Conservation (phyloP, 2,888 invertebrate genomes). For the Drosophila merina region DNA sequence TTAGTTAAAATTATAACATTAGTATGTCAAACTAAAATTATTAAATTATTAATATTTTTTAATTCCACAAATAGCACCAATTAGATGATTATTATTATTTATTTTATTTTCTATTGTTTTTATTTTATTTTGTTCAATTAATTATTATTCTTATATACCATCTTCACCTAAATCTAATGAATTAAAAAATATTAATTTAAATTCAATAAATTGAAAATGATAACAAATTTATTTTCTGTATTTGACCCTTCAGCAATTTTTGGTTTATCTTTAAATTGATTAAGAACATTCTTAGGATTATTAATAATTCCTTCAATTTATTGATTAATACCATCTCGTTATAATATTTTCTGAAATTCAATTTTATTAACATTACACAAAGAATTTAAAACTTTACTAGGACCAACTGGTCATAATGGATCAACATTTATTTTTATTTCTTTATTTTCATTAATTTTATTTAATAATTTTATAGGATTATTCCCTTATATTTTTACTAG, state of each 20-base stretch:
- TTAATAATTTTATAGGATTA: constrained; percentile 89
- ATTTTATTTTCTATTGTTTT: constrained; percentile 83
- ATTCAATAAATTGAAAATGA: constrained; percentile 72
- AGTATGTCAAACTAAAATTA: constrained; percentile 89
- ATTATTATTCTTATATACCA: constrained; percentile 85
- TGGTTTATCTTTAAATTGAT: constrained; percentile 86
- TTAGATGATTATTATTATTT: constrained; percentile 85
- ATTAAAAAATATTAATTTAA: constrained; percentile 82
- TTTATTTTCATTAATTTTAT: constrained; percentile 86
- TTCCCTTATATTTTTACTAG: constrained; percentile 90
- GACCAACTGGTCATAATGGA: constrained; percentile 84
- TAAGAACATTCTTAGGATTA: constrained; percentile 85
- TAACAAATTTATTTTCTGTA: constrained; percentile 81
- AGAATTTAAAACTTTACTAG: constrained; percentile 82
- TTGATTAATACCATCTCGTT: constrained; percentile 86
- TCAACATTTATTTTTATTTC: constrained; percentile 84
- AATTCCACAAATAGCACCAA: constrained; percentile 89
- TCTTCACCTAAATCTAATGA: constrained; percentile 74
- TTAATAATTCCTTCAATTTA: constrained; percentile 85
- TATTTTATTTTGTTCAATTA: constrained; percentile 85
- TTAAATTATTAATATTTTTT: constrained; percentile 86
- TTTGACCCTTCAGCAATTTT: constrained; percentile 87
- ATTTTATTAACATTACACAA: constrained; percentile 75
- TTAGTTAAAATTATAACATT: constrained; percentile 86
- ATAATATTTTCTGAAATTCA: constrained; percentile 85